These are phyloP conservation scores for Euura lappo DNA, from an alignment of 1,140 invertebrate species.

Conservation along the genomic window DNA sequence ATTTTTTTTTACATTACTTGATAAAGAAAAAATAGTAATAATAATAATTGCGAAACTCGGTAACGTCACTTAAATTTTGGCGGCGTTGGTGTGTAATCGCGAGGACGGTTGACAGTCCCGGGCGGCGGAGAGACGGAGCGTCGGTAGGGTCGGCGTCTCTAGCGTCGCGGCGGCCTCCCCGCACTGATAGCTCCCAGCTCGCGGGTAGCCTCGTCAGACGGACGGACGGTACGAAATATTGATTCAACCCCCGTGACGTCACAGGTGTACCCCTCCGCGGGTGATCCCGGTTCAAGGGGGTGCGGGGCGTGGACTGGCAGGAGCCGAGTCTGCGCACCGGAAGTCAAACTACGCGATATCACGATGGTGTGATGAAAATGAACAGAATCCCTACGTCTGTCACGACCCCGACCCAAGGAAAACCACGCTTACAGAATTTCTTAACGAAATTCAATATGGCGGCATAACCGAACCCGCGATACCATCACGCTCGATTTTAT, in stretches of 20 bases:
- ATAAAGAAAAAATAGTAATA: too few species aligned
- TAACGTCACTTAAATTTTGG: not conserved
- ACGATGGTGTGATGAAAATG: slow-evolving; percentile 28
- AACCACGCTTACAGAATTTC: not conserved
- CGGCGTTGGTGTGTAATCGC: not conserved
- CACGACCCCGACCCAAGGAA: not conserved
- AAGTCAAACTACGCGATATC: slow-evolving; percentile 17
- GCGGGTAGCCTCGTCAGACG: slow-evolving; percentile 11
- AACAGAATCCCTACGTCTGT: slow-evolving; percentile 13
- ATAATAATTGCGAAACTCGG: too few species aligned
- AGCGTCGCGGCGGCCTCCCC: slow-evolving; percentile 56
- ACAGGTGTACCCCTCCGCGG: slow-evolving; percentile 23
- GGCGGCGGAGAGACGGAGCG: slow-evolving; percentile 45
- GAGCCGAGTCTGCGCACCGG: slow-evolving; percentile 44
- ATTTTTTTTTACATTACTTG: too few species aligned
- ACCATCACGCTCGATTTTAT: not conserved
- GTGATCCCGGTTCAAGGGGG: slow-evolving; percentile 12
- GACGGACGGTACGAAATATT: slow-evolving; percentile 47
- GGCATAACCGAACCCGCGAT: not conserved
- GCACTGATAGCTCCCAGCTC: slow-evolving; percentile 50
- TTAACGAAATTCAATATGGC: not conserved
- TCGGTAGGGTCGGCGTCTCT: slow-evolving; percentile 44
- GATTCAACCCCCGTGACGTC: slow-evolving; percentile 39
- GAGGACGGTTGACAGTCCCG: slow-evolving; percentile 32
- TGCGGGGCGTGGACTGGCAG: slow-evolving; percentile 46